A percentile compares a stretch with the other conserved stretches of the same genome.
Conservation (phyloP, 53 echinoderm and acorn worm species). For the Luidia sarsii region DNA sequence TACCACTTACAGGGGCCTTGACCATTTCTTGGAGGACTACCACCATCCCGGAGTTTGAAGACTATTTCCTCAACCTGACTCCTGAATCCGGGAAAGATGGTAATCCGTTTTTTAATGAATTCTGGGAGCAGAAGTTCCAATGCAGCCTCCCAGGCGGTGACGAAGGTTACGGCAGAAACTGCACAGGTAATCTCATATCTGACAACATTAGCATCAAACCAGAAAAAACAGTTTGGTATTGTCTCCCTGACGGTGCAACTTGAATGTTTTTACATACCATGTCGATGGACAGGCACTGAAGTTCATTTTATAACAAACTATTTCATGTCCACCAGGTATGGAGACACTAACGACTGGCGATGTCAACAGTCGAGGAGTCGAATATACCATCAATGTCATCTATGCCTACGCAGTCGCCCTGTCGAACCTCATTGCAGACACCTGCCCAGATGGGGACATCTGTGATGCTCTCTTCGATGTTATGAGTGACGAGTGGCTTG, state of each 20-base stretch:
- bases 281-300: background rate
- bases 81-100: slow-evolving; percentile 26
- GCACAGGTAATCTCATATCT: slow-evolving; percentile 50
- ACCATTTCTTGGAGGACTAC: slow-evolving; percentile 38
- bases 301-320: too few relatives aligned
- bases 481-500: slow-evolving; percentile 43
- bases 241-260: background rate
- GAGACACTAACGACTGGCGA: slow-evolving; percentile 5
- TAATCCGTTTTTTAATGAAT: slow-evolving; percentile 68
- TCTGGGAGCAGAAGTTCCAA: slow-evolving; percentile 64
- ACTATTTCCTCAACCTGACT: slow-evolving; percentile 51
- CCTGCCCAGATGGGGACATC: slow-evolving; percentile 4
- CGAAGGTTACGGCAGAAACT: slow-evolving; percentile 22
- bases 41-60: slow-evolving; percentile 44
- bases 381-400: slow-evolving; percentile 49
- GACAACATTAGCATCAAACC: background rate
- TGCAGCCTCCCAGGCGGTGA: slow-evolving; percentile 57
- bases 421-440: slow-evolving; percentile 38
- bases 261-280: background rate
- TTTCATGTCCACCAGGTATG: background rate
- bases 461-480: slow-evolving; percentile 28
- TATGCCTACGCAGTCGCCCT: slow-evolving; percentile 49
- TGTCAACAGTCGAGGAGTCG: slow-evolving; percentile 8
- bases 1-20: slow-evolving; percentile 54
- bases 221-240: too few relatives aligned